These are phyloP conservation scores for Apostichopus leukothele DNA, from an alignment of 53 echinoderm and acorn worm genomes.

Conservation along the genomic window DNA sequence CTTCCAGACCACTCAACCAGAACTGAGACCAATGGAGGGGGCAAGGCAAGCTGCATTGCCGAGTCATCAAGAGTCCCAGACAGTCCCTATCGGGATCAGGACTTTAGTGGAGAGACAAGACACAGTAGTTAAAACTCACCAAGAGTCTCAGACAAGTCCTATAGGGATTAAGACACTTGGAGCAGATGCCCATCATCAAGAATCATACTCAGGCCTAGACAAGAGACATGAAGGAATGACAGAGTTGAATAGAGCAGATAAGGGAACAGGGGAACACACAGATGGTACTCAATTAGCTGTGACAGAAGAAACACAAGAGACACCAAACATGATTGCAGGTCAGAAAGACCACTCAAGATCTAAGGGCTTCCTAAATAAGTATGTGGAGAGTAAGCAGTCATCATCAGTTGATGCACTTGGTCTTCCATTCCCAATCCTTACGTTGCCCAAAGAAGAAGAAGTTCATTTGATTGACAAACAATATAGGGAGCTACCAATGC, in stretches of 20 bases:
- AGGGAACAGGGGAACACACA: neutral
- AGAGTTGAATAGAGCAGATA: neutral
- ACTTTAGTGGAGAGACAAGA: neutral
- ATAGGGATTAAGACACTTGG: constrained; percentile 6
- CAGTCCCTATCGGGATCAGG: neutral
- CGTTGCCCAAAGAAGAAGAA: neutral
- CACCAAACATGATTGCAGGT: too few species aligned
- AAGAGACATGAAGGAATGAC: neutral
- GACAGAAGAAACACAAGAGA: neutral
- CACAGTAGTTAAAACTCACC: neutral
- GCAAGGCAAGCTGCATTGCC: neutral
- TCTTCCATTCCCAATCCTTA: constrained; percentile 27
- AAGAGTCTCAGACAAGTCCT: constrained; percentile 12
- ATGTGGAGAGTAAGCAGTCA: neutral
- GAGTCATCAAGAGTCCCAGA: constrained; percentile 12
- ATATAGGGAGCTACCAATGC: neutral
- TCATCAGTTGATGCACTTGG: neutral
- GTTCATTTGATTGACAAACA: neutral
- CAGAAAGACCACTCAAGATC: neutral
- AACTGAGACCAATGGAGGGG: neutral
- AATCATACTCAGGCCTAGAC: neutral
- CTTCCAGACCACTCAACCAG: too few species aligned
- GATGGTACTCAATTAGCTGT: neutral
- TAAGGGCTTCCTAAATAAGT: neutral
- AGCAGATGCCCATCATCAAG: neutral